Evolutionary conservation across 2,888 invertebrate genomes (phyloP), one percentile per base, ranked within the genome.

Genomic region (Neocrepidodera transversa): DNA sequence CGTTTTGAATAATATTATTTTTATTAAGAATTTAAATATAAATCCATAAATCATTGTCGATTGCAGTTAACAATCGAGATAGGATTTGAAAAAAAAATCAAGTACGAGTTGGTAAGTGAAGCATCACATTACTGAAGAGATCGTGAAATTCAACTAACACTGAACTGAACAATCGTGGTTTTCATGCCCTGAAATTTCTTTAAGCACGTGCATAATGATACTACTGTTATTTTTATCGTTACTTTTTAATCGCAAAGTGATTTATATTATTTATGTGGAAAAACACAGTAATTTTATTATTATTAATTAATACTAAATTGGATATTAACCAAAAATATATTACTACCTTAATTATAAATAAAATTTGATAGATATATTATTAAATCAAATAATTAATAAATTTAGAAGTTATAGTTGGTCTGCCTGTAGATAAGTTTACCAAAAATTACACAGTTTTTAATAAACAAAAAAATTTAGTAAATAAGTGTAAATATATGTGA

Each of bases 101-200:
- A 32, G 32, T 35, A 30, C 45, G 38, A 50, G 45, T n/a, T 40
- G 47, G 51, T 38, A 50, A 71, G 60, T 65, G 66, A 63, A 64
- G 65, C 62, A 42, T 42, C 20, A 61, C 65, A 67, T 65, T 68
- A 63, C 66, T n/a, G n/a, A n/a, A 57, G 60, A 61, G 62, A 63
- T 63, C 64, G 64, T 57, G 67, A 67, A 65, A 63, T 65, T 74
- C 74, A 74, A n/a, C n/a, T n/a, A n/a, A n/a, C n/a, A n/a, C n/a
- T n/a, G n/a, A n/a, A n/a, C n/a, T n/a, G n/a, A n/a, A 73, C 73
- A 71, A 69, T 74, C 73, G 73, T 74, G 74, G 72, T 71, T 73
- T 70, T 72, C 74, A 71, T 72, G 74, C 71, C 71, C 66, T 65
- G 58, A 65, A 68, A 68, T 59, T 61, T 67, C 71, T 66, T 57